Base-by-base conservation (phyloP, 1,140 invertebrate genomes). In the Drosophila equinoxialis region DNA sequence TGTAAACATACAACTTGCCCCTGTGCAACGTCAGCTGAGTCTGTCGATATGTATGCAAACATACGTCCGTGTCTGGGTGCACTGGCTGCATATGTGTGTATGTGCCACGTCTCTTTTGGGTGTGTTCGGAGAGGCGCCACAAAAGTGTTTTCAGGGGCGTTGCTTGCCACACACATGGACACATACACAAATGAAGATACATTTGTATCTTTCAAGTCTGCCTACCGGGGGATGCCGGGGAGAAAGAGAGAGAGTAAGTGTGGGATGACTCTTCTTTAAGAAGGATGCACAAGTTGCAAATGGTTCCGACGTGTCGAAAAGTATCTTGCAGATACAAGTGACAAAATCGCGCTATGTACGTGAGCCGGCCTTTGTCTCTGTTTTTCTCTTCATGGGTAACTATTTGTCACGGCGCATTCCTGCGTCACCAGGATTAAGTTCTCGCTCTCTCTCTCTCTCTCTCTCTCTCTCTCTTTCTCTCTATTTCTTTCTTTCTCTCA, bases 111-210 rank as follows among this genome's bases (percentile, higher is more conserved):
- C 45, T 30, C 20, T 42, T 54, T 11, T 65, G 54, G 30, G 7
- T 20, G 13, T 51, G 33, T 35, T 48, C 39, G 20, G n/a, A 20
- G 60, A 57, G 81, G 69, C 81, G 76, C 68, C 84, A 77, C 61
- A 73, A 77, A 84, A 84, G 83, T 83, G 83, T 89, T 86, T 87
- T 74, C 74, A 77, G 63, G 80, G 83, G 84, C 83, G 83, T 89
- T 84, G 83, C 83, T 79, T 73, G 82, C 78, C 82, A 79, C 78
- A 75, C 75, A 66, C 67, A 55, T 39, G 23, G 39, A 30, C 61
- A 41, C 17, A 57, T 35, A 58, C 45, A 55, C 51, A 70, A 62
- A 13, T 59, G n/a, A 45, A 81, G 67, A 68, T 74, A 70, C 78
- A 81, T 81, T 80, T 71, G 77, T 79, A 79, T 79, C 75, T 77